phyloP scores from a whole-genome alignment of 2,113 vertebrate genomes.

The Motacilla tschutschensis region DNA sequence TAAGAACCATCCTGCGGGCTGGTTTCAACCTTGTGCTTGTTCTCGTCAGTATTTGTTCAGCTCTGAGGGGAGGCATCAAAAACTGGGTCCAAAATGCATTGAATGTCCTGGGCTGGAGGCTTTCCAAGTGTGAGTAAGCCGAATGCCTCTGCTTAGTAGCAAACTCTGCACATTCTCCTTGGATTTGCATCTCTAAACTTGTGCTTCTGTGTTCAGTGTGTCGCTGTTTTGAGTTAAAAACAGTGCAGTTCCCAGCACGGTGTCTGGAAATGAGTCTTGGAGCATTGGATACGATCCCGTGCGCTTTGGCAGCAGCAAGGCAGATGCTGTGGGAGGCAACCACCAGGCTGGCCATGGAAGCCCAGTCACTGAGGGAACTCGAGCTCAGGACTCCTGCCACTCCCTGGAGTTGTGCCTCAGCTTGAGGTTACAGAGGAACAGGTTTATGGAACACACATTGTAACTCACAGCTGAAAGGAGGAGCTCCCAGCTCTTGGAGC shows the following conservation, averaged over 20 bases:
- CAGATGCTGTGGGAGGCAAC: conserved; percentile 12
- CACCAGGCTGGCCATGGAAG: neutral
- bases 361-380: neutral
- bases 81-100: conserved; percentile 54
- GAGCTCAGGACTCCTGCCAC: conserved; percentile 11
- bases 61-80: conserved; percentile 55
- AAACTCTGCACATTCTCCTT: conserved; percentile 24
- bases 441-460: neutral
- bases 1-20: conserved; percentile 60
- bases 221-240: conserved; percentile 1
- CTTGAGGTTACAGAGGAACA: conserved; percentile 15
- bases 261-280: neutral
- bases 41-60: neutral
- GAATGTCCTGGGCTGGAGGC: conserved; percentile 59
- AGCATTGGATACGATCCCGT: neutral
- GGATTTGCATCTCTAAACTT: conserved; percentile 39
- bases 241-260: conserved; percentile 29
- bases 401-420: conserved; percentile 14
- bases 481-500: neutral
- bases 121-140: conserved; percentile 42
- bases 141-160: conserved; percentile 47
- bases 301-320: conserved; percentile 13
- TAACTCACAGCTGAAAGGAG: neutral
- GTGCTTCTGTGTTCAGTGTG: conserved; percentile 50
- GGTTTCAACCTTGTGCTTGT: neutral